phyloP scores from a whole-genome alignment of 2,113 vertebrate species.

The Vombatus ursinus region DNA sequence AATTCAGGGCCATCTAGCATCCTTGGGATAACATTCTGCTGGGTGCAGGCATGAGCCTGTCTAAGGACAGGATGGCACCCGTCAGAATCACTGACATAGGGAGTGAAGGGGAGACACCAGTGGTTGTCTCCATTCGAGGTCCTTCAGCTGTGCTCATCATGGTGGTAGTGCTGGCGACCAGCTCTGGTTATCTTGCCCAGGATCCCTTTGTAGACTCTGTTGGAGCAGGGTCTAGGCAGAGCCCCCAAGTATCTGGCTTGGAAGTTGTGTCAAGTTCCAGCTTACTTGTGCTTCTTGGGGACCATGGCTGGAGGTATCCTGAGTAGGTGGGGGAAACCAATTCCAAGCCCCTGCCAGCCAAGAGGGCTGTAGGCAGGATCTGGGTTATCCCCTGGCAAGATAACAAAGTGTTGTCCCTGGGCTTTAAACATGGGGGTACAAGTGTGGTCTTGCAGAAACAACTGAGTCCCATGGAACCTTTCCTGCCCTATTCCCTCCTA shows the following conservation, averaged over 20 bases:
- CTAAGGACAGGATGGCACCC: not conserved
- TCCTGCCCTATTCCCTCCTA: not conserved
- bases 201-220: not conserved
- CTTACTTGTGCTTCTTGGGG: not conserved
- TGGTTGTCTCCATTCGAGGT: not conserved
- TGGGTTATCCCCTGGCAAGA: not conserved
- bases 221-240: not conserved
- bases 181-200: not conserved
- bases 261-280: not conserved
- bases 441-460: not conserved
- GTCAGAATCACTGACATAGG: not conserved
- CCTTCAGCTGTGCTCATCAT: not conserved
- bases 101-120: not conserved
- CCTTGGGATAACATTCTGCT: not conserved
- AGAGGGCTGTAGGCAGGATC: accelerated
- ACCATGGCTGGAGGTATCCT: accelerated
- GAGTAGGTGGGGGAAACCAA: not conserved
- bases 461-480: not conserved
- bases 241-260: accelerated
- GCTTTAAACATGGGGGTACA: not conserved
- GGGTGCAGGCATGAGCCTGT: not conserved
- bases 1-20: not conserved
- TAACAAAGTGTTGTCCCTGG: too few species aligned
- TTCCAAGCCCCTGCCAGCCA: not conserved
- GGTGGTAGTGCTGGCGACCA: too few species aligned